A percentile compares a stretch with the other conserved stretches of the same genome.
Evolutionary conservation across 2,797 vertebrate species (phyloP).

Genomic region (Xenops minutus): DNA sequence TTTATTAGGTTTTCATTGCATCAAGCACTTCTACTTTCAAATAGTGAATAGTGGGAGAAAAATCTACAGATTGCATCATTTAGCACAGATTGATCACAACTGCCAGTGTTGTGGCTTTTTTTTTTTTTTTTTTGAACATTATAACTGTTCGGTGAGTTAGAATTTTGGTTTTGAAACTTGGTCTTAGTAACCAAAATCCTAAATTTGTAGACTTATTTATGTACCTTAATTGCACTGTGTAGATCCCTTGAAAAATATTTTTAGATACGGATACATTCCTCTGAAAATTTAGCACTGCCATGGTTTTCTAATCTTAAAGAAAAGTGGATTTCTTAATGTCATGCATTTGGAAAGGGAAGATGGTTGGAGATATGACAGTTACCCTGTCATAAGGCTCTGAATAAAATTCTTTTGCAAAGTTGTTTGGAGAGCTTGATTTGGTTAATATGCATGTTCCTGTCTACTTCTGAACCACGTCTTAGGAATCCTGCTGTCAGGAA

Average conservation of each 20-base stretch:
- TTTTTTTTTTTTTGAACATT: neutral
- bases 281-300: neutral
- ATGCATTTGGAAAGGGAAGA: neutral
- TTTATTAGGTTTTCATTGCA: neutral
- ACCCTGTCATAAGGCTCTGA: neutral
- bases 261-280: neutral
- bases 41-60: neutral
- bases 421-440: neutral
- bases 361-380: neutral
- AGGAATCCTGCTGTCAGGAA: neutral
- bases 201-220: neutral
- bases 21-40: neutral
- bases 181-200: neutral
- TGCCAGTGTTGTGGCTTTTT: neutral
- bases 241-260: neutral
- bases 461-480: neutral
- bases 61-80: neutral
- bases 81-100: neutral
- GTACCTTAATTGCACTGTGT: neutral
- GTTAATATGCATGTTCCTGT: neutral
- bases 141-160: neutral
- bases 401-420: neutral
- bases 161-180: neutral
- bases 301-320: neutral
- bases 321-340: neutral